These are phyloP conservation scores for Idaea biselata DNA, from an alignment of 2,888 invertebrate species.

Conservation along the genomic window DNA sequence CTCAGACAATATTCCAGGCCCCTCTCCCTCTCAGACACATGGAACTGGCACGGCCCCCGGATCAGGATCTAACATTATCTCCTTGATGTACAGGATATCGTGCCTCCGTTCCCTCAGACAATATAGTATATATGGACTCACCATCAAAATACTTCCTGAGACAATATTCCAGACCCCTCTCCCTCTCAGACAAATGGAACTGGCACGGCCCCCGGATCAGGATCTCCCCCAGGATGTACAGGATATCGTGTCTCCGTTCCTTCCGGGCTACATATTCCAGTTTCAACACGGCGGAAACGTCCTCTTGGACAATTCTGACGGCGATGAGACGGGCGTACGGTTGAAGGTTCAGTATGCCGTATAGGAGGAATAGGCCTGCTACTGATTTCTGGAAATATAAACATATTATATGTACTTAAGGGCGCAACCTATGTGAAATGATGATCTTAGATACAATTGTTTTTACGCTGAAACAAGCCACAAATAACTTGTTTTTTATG, in stretches of 20 bases:
- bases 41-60: conserved; percentile 49
- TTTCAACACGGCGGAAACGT: conserved; percentile 43
- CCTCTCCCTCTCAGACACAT: conserved; percentile 47
- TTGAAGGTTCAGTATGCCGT: conserved; percentile 55
- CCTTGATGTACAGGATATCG: conserved; percentile 61
- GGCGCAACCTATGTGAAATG: too few species aligned
- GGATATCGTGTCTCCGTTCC: conserved; percentile 50
- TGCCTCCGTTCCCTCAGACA: conserved; percentile 39
- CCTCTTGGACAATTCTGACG: conserved; percentile 51
- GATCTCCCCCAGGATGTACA: conserved; percentile 56
- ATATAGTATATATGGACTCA: conserved; percentile 31
- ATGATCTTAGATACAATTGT: too few species aligned
- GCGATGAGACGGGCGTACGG: conserved; percentile 53
- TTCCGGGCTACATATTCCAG: conserved; percentile 49
- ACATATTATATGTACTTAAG: too few species aligned
- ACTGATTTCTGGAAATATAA: conserved; percentile 49
- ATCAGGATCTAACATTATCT: conserved; percentile 49
- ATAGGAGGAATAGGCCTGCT: conserved; percentile 61
- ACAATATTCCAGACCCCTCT: conserved; percentile 54
- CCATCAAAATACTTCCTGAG: conserved; percentile 62
- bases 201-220: conserved; percentile 49
- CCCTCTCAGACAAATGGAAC: conserved; percentile 48
- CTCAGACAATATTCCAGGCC: conserved; percentile 53
- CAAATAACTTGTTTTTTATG: too few species aligned
- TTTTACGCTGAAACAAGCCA: too few species aligned